Percentiles rank a stretch among this genome's conserved stretches.
These are phyloP conservation scores for Pleuronectes platessa DNA, from an alignment of 2,113 vertebrate genomes.

Conservation along the genomic window DNA sequence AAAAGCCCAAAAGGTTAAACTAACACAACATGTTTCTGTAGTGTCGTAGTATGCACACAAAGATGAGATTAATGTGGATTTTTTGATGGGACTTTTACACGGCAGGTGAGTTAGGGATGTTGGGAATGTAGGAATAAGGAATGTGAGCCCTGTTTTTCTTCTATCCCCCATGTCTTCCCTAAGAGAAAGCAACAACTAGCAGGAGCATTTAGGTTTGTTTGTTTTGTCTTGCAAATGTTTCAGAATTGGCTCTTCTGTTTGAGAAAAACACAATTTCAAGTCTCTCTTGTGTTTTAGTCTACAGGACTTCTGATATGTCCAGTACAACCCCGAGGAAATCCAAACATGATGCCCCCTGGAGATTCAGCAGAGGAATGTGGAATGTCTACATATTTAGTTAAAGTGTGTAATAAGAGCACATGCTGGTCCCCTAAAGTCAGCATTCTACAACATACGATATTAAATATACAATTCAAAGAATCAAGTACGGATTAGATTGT, in stretches of 20 bases:
- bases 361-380: conserved; percentile 17
- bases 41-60: background rate
- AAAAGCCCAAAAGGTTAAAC: too few relatives aligned
- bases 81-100: background rate
- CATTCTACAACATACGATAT: conserved; percentile 13
- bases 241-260: conserved; percentile 6
- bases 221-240: conserved; percentile 12
- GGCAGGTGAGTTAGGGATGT: background rate
- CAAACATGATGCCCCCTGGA: conserved; percentile 4
- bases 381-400: conserved; percentile 18
- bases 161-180: background rate
- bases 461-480: conserved; percentile 8
- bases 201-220: background rate
- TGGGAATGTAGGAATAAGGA: conserved; percentile 2
- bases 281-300: conserved; percentile 1
- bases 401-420: conserved; percentile 14
- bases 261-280: conserved; percentile 14
- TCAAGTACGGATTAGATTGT: background rate
- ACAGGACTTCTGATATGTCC: background rate
- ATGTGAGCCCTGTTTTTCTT: conserved; percentile 15
- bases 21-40: background rate
- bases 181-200: background rate
- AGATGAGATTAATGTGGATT: background rate
- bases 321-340: conserved; percentile 6
- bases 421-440: background rate